Percentiles rank a stretch among this genome's conserved stretches.
Evolutionary conservation across 2,113 vertebrate species (phyloP).

Genomic region (Gopherus flavomarginatus): DNA sequence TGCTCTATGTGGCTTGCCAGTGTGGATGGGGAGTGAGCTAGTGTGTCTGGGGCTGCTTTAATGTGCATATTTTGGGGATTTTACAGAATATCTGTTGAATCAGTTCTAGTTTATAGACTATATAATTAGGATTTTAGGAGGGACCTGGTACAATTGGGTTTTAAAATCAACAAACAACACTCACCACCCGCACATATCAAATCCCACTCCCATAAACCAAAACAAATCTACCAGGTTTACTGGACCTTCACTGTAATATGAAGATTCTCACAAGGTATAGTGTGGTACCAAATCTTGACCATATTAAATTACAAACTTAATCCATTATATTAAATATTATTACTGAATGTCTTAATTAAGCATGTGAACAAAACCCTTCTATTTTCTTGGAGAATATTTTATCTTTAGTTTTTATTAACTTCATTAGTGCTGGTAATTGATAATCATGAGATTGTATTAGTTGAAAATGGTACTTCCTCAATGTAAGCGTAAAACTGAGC

Average conservation of each 20-base stretch:
- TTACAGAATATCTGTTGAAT: not conserved
- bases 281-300: not conserved
- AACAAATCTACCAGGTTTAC: not conserved
- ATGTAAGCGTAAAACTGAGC: not conserved
- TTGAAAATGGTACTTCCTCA: not conserved
- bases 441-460: not conserved
- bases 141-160: not conserved
- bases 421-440: not conserved
- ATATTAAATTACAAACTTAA: not conserved
- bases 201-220: accelerated
- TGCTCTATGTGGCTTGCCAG: too few species aligned
- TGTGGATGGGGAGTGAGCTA: too few species aligned
- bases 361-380: not conserved
- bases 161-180: not conserved
- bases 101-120: not conserved
- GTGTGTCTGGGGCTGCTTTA: too few species aligned
- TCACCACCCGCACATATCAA: not conserved
- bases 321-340: accelerated
- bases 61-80: not conserved
- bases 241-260: not conserved
- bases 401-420: not conserved
- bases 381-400: not conserved
- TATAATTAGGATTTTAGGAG: accelerated
- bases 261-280: accelerated
- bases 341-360: not conserved